Conservation (phyloP, 2,113 vertebrate genomes). For the Eira barbara region DNA sequence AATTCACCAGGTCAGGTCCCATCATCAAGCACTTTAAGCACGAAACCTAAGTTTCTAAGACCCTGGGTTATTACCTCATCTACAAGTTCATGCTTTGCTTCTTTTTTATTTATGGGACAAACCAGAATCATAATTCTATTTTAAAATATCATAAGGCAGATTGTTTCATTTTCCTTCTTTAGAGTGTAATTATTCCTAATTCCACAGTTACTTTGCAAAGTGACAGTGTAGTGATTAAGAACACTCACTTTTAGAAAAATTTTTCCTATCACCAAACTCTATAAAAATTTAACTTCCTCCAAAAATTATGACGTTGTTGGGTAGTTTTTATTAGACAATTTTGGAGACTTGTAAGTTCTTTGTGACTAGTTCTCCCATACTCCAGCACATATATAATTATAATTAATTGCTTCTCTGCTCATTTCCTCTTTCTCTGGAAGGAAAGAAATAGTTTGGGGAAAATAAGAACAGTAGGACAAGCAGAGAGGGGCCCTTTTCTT, state of each 20-base stretch:
- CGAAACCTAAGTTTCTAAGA: constrained; percentile 6
- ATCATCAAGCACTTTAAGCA: neutral
- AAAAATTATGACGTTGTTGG: constrained; percentile 69
- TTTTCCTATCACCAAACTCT: constrained; percentile 69
- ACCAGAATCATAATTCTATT: constrained; percentile 66
- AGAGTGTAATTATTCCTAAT: constrained; percentile 75
- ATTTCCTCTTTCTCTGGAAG: constrained; percentile 64
- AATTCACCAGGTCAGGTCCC: neutral
- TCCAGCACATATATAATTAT: constrained; percentile 69
- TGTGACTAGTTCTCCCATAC: constrained; percentile 61
- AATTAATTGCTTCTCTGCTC: constrained; percentile 71
- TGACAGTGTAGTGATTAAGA: constrained; percentile 74
- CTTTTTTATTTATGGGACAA: constrained; percentile 56
- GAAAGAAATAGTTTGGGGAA: constrained; percentile 56
- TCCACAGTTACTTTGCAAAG: constrained; percentile 73
- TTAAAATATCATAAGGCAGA: constrained; percentile 74
- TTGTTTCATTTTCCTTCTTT: constrained; percentile 72
- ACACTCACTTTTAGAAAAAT: constrained; percentile 63
- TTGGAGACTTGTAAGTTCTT: constrained; percentile 60
- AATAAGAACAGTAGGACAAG: constrained; percentile 61
- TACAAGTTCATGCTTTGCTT: neutral
- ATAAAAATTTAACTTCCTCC: constrained; percentile 75
- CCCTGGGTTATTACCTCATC: neutral
- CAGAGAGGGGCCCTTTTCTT: constrained; percentile 36
- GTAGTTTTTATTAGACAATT: constrained; percentile 71